Evolutionary conservation across 2,113 vertebrate species (phyloP).

Genomic region (Quiscalus mexicanus): DNA sequence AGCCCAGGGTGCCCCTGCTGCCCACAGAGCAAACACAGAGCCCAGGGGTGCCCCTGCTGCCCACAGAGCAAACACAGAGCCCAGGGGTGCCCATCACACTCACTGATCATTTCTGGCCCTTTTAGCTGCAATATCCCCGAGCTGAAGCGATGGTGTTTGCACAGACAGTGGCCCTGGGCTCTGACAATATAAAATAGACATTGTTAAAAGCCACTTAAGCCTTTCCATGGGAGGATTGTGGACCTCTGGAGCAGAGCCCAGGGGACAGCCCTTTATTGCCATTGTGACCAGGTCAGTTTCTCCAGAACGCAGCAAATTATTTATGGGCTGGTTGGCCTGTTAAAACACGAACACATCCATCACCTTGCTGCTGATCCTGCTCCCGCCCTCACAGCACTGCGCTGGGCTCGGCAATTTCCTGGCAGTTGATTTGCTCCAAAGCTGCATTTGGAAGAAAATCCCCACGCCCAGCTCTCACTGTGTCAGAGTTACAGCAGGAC

Average conservation of each 20-base stretch:
- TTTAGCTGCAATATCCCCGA: background rate
- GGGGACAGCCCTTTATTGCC: constrained; percentile 38
- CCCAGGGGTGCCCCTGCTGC: background rate
- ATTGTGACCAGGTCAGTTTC: constrained; percentile 38
- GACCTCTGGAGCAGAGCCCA: constrained; percentile 25
- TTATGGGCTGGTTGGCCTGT: constrained; percentile 27
- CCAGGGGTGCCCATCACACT: background rate
- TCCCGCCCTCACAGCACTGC: background rate
- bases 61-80: no score
- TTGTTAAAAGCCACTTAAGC: constrained; percentile 48
- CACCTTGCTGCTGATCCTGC: background rate
- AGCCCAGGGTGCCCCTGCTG: background rate
- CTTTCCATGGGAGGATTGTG: background rate
- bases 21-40: background rate
- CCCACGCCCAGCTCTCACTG: background rate
- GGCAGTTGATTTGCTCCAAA: background rate
- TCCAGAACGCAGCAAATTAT: constrained; percentile 45
- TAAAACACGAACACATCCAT: constrained; percentile 51
- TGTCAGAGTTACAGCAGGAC: background rate
- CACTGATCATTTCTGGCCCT: rapidly evolving
- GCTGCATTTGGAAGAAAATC: background rate
- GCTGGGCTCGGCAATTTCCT: background rate
- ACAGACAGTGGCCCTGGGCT: background rate
- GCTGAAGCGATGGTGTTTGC: background rate
- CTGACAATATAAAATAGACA: background rate